Evolutionary conservation across 2,113 vertebrate species (phyloP).

Genomic region (Carlito syrichta): DNA sequence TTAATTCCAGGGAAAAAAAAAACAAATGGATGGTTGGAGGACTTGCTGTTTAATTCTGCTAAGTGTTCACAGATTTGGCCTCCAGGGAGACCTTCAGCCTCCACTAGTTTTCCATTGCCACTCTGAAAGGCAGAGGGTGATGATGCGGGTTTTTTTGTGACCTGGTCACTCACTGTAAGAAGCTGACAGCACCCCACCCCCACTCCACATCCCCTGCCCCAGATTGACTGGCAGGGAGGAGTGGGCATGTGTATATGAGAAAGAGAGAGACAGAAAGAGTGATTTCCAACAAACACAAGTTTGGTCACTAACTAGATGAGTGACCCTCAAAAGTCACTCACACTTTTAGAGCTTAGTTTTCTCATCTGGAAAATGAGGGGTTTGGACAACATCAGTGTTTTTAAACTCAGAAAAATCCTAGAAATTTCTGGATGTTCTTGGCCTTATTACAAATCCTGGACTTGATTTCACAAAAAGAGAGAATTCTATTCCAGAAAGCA

Average conservation of each 20-base stretch:
- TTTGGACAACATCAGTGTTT: neutral
- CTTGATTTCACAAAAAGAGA: neutral
- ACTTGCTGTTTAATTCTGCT: neutral
- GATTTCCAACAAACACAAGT: neutral
- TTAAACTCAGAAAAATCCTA: neutral
- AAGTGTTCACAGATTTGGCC: neutral
- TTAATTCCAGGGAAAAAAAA: fast-evolving
- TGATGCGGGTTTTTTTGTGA: fast-evolving
- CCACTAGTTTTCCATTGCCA: fast-evolving
- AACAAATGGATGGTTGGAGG: neutral
- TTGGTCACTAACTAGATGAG: neutral
- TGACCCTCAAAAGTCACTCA: neutral
- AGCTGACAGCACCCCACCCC: neutral
- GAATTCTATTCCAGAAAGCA: neutral
- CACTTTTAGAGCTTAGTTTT: neutral
- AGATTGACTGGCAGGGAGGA: too few relatives aligned
- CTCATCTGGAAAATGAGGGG: neutral
- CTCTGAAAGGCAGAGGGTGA: neutral
- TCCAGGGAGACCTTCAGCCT: neutral
- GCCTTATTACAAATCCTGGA: neutral
- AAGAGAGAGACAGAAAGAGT: neutral
- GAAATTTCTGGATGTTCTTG: neutral
- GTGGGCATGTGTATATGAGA: neutral
- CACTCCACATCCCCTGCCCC: too few relatives aligned
- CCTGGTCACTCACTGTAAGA: neutral